phyloP scores from a whole-genome alignment of 1,140 invertebrate species.

The Trichoplusia ni region DNA sequence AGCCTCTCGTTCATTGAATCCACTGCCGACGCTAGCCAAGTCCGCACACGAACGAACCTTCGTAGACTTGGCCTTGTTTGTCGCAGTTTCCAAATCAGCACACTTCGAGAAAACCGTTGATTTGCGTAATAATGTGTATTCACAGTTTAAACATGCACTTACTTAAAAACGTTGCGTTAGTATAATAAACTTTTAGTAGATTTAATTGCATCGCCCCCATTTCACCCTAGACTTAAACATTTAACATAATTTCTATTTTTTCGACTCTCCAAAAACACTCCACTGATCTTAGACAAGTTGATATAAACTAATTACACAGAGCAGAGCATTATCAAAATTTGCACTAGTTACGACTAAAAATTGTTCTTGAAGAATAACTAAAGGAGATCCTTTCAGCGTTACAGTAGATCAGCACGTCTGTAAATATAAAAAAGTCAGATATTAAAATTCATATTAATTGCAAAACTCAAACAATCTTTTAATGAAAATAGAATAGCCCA shows the following conservation, averaged over 20 bases:
- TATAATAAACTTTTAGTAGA: conserved; percentile 1
- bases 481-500: too few relatives aligned
- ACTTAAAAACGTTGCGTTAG: not conserved
- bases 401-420: conserved; percentile 46
- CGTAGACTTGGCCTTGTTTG: not conserved
- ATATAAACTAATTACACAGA: conserved; percentile 47
- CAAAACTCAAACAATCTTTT: not conserved
- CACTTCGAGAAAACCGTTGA: not conserved
- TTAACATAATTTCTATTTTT: conserved; percentile 9
- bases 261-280: conserved; percentile 37
- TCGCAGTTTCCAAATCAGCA: not conserved
- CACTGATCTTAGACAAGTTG: conserved; percentile 32
- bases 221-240: conserved; percentile 9
- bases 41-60: not conserved
- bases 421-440: conserved; percentile 35
- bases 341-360: conserved; percentile 62
- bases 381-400: conserved; percentile 70
- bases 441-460: not conserved
- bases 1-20: not conserved
- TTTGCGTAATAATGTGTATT: not conserved
- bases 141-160: not conserved
- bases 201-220: conserved; percentile 16
- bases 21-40: not conserved
- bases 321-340: conserved; percentile 53
- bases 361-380: conserved; percentile 62